phyloP scores from a whole-genome alignment of 2,113 vertebrate genomes.

The Rattus rattus region DNA sequence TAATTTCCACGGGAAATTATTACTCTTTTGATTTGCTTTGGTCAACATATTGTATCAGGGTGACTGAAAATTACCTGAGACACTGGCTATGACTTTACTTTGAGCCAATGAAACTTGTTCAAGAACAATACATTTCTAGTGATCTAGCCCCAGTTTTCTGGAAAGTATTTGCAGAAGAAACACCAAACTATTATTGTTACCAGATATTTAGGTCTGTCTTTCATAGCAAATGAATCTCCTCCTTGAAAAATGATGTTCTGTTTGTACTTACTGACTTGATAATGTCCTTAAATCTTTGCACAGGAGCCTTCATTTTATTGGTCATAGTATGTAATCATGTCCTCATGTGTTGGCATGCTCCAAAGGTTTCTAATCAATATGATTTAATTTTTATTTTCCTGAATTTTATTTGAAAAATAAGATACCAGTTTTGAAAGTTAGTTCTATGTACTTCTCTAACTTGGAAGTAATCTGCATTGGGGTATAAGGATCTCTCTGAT shows the following conservation, averaged over 20 bases:
- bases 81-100: neutral
- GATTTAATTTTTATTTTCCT: neutral
- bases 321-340: too few species aligned
- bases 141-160: neutral
- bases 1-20: neutral
- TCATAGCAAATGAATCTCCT: neutral
- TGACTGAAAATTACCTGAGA: neutral
- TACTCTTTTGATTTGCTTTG: neutral
- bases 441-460: neutral
- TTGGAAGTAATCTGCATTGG: neutral
- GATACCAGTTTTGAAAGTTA: neutral
- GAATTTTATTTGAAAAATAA: neutral
- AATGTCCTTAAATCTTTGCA: neutral
- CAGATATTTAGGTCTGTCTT: neutral
- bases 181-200: neutral
- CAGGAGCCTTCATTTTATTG: neutral
- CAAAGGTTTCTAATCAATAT: neutral
- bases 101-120: neutral
- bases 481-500: neutral
- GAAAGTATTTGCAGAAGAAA: neutral
- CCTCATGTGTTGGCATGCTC: neutral
- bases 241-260: neutral
- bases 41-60: neutral
- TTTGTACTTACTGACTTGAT: neutral
- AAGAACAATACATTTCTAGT: neutral